These are phyloP conservation scores for Chiridota heheva DNA, from an alignment of 35 echinoderm and acorn worm genomes.

Conservation along the genomic window DNA sequence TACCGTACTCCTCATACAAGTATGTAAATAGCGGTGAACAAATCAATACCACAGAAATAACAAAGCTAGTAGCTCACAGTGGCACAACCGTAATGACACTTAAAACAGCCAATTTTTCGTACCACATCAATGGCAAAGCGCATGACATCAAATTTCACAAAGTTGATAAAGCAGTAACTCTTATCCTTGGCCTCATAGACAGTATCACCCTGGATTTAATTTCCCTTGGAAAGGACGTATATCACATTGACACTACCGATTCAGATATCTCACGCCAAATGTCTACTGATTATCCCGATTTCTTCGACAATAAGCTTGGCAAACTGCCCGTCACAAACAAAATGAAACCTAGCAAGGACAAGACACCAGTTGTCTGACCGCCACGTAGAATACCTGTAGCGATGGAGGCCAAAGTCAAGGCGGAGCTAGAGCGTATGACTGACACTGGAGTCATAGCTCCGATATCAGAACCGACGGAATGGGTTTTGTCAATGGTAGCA, in stretches of 20 bases:
- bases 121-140: too few relatives aligned
- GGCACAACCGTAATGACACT: neutral
- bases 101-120: neutral
- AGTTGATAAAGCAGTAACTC: conserved; percentile 3
- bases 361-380: conserved; percentile 32
- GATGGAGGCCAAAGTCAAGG: conserved; percentile 49
- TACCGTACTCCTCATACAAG: neutral
- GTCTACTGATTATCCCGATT: conserved; percentile 2
- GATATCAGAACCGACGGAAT: conserved; percentile 31
- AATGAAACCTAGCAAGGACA: conserved; percentile 3
- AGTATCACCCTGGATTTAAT: neutral
- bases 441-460: conserved; percentile 18
- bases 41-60: neutral
- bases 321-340: conserved; percentile 9
- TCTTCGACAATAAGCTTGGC: conserved; percentile 24
- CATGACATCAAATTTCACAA: neutral
- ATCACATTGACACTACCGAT: neutral
- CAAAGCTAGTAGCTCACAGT: conserved; percentile 1
- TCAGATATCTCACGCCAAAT: neutral
- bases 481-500: conserved; percentile 58
- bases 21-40: neutral
- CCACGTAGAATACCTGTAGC: conserved; percentile 42
- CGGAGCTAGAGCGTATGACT: conserved; percentile 32
- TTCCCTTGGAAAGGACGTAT: conserved; percentile 8
- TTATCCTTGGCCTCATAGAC: conserved; percentile 22